phyloP scores from a whole-genome alignment of 2,888 invertebrate species.

The Phasia obesa region DNA sequence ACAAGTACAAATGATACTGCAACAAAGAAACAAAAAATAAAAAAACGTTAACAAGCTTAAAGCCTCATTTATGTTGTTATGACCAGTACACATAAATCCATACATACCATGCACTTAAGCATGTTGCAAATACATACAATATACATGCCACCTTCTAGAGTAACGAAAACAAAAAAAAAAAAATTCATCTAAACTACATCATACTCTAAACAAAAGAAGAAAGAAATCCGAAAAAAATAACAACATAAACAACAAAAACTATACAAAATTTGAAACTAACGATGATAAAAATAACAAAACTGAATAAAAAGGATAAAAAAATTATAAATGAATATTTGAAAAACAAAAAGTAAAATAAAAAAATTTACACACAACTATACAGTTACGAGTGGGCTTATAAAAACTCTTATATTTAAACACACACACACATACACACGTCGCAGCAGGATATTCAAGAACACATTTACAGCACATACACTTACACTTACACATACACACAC shows the following conservation, averaged over 20 bases:
- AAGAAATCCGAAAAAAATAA: slow-evolving; percentile 55
- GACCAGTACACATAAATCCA: slow-evolving; percentile 62
- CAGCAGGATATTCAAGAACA: slow-evolving; percentile 42
- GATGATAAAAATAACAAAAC: slow-evolving; percentile 38
- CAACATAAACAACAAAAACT: slow-evolving; percentile 42
- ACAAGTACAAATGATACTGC: slow-evolving; percentile 39
- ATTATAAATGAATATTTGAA: slow-evolving; percentile 53
- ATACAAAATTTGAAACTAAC: slow-evolving; percentile 47
- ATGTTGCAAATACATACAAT: not conserved
- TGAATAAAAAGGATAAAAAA: slow-evolving; percentile 26
- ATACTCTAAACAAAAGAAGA: slow-evolving; percentile 22
- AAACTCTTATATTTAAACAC: slow-evolving; percentile 72
- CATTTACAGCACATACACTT: no score
- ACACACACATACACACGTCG: slow-evolving; percentile 57
- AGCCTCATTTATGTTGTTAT: slow-evolving; percentile 78
- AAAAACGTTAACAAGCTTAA: slow-evolving; percentile 76
- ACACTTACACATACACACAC: slow-evolving; percentile 48
- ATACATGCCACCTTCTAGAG: not conserved
- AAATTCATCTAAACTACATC: slow-evolving; percentile 18
- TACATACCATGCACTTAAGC: not conserved
- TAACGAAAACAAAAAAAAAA: not conserved
- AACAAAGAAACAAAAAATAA: slow-evolving; percentile 23
- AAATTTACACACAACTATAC: slow-evolving; percentile 40
- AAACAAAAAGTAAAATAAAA: slow-evolving; percentile 24
- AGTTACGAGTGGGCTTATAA: slow-evolving; percentile 71